Evolutionary conservation across 2,888 invertebrate species (phyloP), one percentile per base, ranked within the genome.

Genomic region (Plagodis dolabraria): DNA sequence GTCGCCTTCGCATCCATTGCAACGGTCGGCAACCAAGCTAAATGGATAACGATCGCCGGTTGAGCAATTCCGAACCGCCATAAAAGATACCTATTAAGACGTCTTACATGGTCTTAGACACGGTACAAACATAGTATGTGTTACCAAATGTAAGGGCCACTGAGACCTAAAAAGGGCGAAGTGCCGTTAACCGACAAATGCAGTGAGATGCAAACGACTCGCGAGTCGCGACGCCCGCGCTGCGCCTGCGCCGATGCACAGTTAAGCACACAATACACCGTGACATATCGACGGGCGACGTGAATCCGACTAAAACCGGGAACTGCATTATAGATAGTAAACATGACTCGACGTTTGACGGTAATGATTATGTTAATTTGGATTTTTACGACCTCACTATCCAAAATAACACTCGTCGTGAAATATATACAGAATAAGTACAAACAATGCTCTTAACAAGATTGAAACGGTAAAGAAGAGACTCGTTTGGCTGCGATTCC

Each of bases 181-280:
- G 74, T 73, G 77, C 87, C 87, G 88, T 85, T 89, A 85, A 63
- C 59, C 69, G 70, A 76, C 79, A 71, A 81, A 79, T 78, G 82
- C 80, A 82, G 79, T 68, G 62, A 77, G 79, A 87, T 83, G 85
- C 84, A 86, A 82, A 86, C 79, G 77, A 75, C 22, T 35, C 7
- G 53, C 64, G 69, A 75, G 33, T 36, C 8, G 53, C 64, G 68
- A 68, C 69, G 65, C 67, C 65, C 53, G 57, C 57, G 60, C 58
- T 56, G 57, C 57, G 60, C 58, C 52, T 47, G 59, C 61, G 67
- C 54, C 53, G 63, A 64, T 70, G 71, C 74, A 77, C 79, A 76
- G 79, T 82, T 83, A 81, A 76, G 68, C 69, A 82, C 69, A 83
- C 79, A 82, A 64, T 69, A 71, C 67, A 62, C 64, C 72, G 72